These are phyloP conservation scores for Ciconia nigra DNA, from an alignment of 2,797 vertebrate species.

Conservation along the genomic window DNA sequence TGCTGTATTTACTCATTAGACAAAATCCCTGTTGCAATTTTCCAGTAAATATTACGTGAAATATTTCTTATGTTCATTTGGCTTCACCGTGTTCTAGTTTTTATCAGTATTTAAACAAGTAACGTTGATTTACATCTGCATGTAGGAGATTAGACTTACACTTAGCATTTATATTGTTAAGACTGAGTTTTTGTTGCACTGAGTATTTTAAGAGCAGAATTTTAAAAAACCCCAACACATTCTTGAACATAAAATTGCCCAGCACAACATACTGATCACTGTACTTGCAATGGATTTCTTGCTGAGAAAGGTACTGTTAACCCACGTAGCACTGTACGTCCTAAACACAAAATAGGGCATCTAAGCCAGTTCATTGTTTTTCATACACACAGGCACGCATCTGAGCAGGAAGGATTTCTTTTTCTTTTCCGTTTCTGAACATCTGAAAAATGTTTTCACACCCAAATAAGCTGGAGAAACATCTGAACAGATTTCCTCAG, in stretches of 20 bases:
- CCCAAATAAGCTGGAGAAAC: not conserved
- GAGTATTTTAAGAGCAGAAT: constrained; percentile 18
- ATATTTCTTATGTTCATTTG: constrained; percentile 28
- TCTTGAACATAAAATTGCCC: not conserved
- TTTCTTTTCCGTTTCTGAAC: not conserved
- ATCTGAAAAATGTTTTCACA: not conserved
- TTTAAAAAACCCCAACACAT: not conserved
- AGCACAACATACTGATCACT: not conserved
- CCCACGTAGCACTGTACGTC: not conserved
- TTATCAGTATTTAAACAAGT: constrained; percentile 48
- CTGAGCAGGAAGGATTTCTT: not conserved
- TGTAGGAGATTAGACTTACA: constrained; percentile 16
- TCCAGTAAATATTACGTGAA: constrained; percentile 53
- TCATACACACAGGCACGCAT: not conserved
- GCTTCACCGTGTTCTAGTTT: constrained; percentile 35
- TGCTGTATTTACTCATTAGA: constrained; percentile 58
- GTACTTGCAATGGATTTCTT: not conserved
- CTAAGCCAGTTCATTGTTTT: not conserved
- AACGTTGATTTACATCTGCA: not conserved
- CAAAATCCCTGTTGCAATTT: constrained; percentile 40
- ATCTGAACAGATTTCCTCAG: not conserved
- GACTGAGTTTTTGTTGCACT: not conserved
- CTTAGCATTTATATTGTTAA: constrained; percentile 6
- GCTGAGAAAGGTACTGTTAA: not conserved
- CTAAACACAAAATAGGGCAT: not conserved